Evolutionary conservation across 2,797 vertebrate genomes (phyloP).

Genomic region (Trachops cirrhosus): DNA sequence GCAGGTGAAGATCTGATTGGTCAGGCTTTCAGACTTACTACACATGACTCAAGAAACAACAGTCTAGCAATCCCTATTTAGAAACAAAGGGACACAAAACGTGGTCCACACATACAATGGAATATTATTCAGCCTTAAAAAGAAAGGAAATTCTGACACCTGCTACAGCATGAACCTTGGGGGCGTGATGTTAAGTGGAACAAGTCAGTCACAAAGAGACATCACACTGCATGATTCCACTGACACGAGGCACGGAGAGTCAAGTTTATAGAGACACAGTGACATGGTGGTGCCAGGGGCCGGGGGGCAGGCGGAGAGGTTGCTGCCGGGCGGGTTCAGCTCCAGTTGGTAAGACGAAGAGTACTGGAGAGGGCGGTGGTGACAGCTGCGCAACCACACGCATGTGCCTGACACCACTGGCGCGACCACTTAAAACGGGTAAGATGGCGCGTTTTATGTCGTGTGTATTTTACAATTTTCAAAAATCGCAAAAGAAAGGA

Average conservation of each 20-base stretch:
- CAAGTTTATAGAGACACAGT: neutral
- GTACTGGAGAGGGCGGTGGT: neutral
- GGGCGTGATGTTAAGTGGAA: neutral
- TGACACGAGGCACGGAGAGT: neutral
- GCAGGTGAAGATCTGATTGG: neutral
- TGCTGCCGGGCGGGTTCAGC: neutral
- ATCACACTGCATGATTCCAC: neutral
- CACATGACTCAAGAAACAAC: neutral
- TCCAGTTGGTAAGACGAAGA: neutral
- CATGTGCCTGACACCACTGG: neutral
- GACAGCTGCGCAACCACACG: neutral
- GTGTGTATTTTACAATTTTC: slow-evolving; percentile 23
- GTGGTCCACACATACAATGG: neutral
- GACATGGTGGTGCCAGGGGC: neutral
- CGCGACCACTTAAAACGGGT: neutral
- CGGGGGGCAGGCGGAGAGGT: neutral
- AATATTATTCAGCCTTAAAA: slow-evolving; percentile 17
- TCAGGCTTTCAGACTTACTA: neutral
- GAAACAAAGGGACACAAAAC: slow-evolving; percentile 19
- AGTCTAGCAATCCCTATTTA: neutral
- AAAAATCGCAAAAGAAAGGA: slow-evolving; percentile 4
- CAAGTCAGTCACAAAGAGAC: neutral
- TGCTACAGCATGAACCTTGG: neutral
- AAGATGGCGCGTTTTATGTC: neutral
- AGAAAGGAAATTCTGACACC: neutral